These are phyloP conservation scores for Chelonia mydas DNA, from an alignment of 2,797 vertebrate genomes.

Conservation along the genomic window DNA sequence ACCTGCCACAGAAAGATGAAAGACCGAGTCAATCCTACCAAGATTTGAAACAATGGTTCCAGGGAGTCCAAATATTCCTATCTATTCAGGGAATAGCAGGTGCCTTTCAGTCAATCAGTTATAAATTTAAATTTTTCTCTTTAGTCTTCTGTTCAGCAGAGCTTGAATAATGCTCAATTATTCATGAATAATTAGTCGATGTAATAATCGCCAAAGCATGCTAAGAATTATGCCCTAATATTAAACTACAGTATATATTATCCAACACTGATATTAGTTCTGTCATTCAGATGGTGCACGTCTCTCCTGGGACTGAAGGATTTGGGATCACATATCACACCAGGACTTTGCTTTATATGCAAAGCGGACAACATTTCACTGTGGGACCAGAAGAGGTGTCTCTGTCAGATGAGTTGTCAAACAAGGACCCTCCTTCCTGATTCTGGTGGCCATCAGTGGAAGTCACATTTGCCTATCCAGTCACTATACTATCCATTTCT, in stretches of 20 bases:
- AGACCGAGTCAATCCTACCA: neutral
- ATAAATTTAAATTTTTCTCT: neutral
- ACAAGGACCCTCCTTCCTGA: neutral
- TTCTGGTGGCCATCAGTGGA: neutral
- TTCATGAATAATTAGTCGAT: neutral
- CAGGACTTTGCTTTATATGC: neutral
- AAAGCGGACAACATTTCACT: neutral
- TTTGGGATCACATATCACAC: neutral
- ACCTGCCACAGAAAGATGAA: neutral
- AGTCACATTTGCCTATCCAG: constrained; percentile 1
- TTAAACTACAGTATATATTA: neutral
- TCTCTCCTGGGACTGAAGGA: neutral
- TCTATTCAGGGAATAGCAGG: neutral
- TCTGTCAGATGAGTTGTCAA: neutral
- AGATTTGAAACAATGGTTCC: neutral
- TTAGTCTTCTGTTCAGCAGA: fast-evolving
- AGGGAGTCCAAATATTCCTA: neutral
- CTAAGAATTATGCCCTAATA: neutral
- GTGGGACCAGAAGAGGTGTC: neutral
- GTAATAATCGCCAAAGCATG: neutral
- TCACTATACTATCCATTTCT: constrained; percentile 17
- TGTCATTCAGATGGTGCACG: neutral
- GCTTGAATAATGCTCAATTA: neutral
- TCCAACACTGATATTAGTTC: neutral
- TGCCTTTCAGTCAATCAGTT: neutral